A percentile compares a stretch with the other conserved stretches of the same genome.
Conservation (phyloP, 2,797 vertebrate genomes). For the Lerista edwardsae region DNA sequence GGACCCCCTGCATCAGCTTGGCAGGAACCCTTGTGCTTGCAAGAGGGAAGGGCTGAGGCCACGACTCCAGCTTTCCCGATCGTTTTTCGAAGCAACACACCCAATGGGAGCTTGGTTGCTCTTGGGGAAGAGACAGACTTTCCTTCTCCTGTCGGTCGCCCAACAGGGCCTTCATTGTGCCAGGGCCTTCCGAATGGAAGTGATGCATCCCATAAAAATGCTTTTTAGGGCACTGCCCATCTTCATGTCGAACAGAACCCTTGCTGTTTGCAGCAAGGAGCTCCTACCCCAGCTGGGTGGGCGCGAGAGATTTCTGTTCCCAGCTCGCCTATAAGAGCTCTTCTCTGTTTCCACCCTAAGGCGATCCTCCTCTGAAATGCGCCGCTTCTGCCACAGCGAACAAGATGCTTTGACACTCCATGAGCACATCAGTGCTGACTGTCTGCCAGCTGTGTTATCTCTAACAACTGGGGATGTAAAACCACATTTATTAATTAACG, state of each 20-base stretch:
- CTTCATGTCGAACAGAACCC: not conserved
- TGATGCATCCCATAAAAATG: not conserved
- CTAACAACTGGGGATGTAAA: slow-evolving; percentile 30
- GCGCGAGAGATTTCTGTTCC: not conserved
- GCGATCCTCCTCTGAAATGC: slow-evolving; percentile 19
- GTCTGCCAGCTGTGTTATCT: slow-evolving; percentile 66
- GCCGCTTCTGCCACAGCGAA: not conserved
- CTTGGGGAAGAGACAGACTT: not conserved
- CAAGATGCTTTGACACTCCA: slow-evolving; percentile 48
- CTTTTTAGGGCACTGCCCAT: not conserved
- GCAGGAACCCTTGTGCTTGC: no score
- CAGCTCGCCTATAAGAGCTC: not conserved
- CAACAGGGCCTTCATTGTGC: not conserved
- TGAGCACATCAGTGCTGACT: slow-evolving; percentile 51
- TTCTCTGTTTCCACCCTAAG: not conserved
- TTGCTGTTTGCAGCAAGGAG: not conserved
- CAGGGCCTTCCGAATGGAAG: no score
- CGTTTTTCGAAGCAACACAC: no score
- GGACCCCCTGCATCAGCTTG: no score
- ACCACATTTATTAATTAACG: slow-evolving; percentile 64
- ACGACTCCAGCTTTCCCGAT: no score
- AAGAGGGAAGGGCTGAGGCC: no score
- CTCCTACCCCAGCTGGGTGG: not conserved
- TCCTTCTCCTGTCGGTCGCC: not conserved
- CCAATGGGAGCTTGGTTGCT: no score